Conservation (phyloP, 2,888 invertebrate genomes). For the Noctua janthina region DNA sequence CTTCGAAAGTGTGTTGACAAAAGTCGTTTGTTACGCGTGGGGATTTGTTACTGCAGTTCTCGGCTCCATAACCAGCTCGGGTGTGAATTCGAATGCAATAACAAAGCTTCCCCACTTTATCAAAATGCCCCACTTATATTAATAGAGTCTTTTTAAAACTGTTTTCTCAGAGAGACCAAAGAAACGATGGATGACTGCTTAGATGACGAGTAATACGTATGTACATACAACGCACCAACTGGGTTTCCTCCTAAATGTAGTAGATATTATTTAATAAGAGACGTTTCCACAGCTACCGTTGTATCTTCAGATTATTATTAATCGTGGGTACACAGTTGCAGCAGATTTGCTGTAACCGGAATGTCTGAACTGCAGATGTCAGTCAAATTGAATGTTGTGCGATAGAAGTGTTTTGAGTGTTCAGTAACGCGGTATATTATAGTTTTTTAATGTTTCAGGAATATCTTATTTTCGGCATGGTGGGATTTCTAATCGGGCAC, state of each 20-base stretch:
- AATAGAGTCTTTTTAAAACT: no score
- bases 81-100: no score
- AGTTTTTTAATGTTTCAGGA: no score
- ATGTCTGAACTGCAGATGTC: slow-evolving; percentile 10
- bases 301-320: slow-evolving; percentile 19
- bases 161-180: not conserved
- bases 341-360: slow-evolving; percentile 10
- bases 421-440: no score
- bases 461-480: not conserved
- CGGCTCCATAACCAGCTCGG: no score
- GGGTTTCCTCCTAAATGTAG: not conserved
- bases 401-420: not conserved
- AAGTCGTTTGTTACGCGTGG: no score
- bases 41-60: no score
- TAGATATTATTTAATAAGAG: slow-evolving; percentile 4
- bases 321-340: slow-evolving; percentile 17
- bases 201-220: no score
- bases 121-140: no score
- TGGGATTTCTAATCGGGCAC: not conserved
- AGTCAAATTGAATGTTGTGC: not conserved
- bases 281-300: slow-evolving; percentile 4
- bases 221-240: not conserved
- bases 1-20: no score
- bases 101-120: no score
- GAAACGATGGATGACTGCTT: not conserved